phyloP scores from a whole-genome alignment of 2,888 invertebrate species.

The Temnothorax unifasciatus region DNA sequence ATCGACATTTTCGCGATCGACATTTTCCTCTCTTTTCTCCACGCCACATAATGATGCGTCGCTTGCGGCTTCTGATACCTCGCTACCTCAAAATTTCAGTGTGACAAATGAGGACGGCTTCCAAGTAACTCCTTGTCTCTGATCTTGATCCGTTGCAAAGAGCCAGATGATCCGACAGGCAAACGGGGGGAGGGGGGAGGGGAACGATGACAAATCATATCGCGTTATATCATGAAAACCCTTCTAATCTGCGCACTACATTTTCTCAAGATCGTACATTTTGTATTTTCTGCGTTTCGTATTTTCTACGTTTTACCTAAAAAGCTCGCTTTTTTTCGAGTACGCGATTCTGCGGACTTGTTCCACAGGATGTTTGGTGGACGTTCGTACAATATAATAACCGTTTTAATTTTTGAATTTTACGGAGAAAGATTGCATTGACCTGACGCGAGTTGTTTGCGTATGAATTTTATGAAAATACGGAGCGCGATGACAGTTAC shows the following conservation, averaged over 20 bases:
- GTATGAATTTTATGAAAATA: slow-evolving; percentile 8
- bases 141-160: slow-evolving; percentile 12
- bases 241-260: background rate
- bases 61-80: slow-evolving; percentile 56
- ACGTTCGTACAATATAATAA: slow-evolving; percentile 6
- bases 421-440: background rate
- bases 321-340: background rate
- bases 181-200: background rate
- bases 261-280: background rate
- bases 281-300: background rate
- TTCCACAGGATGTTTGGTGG: background rate
- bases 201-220: slow-evolving; percentile 3
- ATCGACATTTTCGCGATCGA: background rate
- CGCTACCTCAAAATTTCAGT: slow-evolving; percentile 38
- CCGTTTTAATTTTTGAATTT: slow-evolving; percentile 15
- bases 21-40: background rate
- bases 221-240: background rate
- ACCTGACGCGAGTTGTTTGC: background rate
- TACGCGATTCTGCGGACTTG: background rate
- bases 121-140: background rate
- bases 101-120: slow-evolving; percentile 40
- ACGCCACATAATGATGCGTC: slow-evolving; percentile 39
- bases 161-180: background rate
- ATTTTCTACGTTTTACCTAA: background rate
- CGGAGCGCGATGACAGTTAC: background rate